Evolutionary conservation across 2,888 invertebrate genomes (phyloP).

Genomic region (Hypselothyrea guttata): DNA sequence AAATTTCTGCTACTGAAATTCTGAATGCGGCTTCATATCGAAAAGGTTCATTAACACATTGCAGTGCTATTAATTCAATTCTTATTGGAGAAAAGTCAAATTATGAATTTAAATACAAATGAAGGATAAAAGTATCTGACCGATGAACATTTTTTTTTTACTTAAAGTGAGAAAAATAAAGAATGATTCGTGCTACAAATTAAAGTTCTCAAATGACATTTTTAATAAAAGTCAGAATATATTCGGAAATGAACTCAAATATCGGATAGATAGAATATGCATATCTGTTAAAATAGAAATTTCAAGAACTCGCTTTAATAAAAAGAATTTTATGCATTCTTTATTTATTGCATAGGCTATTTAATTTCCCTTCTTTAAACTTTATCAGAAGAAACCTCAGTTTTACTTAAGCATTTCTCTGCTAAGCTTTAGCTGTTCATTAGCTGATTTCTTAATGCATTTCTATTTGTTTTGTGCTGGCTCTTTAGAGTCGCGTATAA

Average conservation of each 20-base stretch:
- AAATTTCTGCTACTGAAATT: conserved; percentile 26
- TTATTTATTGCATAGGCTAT: too few relatives aligned
- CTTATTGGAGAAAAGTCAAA: conserved; percentile 12
- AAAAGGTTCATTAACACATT: conserved; percentile 20
- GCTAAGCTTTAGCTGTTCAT: conserved; percentile 7
- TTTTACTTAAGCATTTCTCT: background rate
- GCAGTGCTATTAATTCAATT: conserved; percentile 35
- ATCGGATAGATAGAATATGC: too few relatives aligned
- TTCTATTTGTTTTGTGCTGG: background rate
- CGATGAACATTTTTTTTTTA: too few relatives aligned
- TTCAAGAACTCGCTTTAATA: too few relatives aligned
- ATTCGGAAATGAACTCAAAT: too few relatives aligned
- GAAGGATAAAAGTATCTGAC: background rate
- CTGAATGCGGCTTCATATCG: conserved; percentile 24
- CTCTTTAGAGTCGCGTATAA: conserved; percentile 30
- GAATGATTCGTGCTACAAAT: too few relatives aligned
- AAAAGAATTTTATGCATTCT: too few relatives aligned
- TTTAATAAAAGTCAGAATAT: too few relatives aligned
- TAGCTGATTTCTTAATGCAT: conserved; percentile 19
- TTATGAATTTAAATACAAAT: background rate
- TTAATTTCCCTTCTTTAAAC: too few relatives aligned
- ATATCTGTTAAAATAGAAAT: too few relatives aligned
- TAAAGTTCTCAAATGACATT: too few relatives aligned
- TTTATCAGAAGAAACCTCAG: too few relatives aligned
- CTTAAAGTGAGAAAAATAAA: background rate